Evolutionary conservation across 2,113 vertebrate species (phyloP), one percentile per base, ranked within the genome.

Genomic region (Microtus richardsoni): DNA sequence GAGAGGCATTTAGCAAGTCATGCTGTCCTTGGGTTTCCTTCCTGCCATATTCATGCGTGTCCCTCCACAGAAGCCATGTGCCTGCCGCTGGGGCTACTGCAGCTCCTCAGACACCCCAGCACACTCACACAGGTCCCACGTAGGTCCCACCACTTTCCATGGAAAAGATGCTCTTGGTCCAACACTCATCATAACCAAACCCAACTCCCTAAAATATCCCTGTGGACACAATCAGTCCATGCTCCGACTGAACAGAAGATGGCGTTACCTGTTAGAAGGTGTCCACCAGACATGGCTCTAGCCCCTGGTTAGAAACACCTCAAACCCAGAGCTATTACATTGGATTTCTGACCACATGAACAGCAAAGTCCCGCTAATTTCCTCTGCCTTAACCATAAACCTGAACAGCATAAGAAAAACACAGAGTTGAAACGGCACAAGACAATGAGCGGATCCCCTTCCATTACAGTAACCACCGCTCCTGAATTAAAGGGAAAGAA

Each of bases 401-500:
- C 39, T 91, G 66, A 93, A 47, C 22, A 33, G 74, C 17, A 13
- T 74, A 88, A 91, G 75, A 4, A 79, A 88, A 93, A 68, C 79
- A 52, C 52, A 58, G 41, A 94, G 83, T 39, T 74, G 21, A 54
- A 89, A 86, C 2, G 66, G 83, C 26, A 78, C 36, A 79, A 68
- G 60, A 54, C 74, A 86, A 83, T 19, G 95, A 90, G 49, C 66
- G 82, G 71, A 66, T 94, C 28, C n/a, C 52, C 52, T 83, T 78
- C 62, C 1, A 68, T 74, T 71, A 52, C 1, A 52, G 73, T 60
- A 94, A 95, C 83, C 11, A 77, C 4, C 12, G 22, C 47, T 92
- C 95, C 74, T 95, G 21, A 86, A 94, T 86, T 41, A 94, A 95
- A 89, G 22, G 30, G 86, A 93, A 95, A 90, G 19, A 62, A 96